A percentile compares a stretch with the other conserved stretches of the same genome.
Conservation (phyloP, 2,888 invertebrate species). For the Noctua comes region DNA sequence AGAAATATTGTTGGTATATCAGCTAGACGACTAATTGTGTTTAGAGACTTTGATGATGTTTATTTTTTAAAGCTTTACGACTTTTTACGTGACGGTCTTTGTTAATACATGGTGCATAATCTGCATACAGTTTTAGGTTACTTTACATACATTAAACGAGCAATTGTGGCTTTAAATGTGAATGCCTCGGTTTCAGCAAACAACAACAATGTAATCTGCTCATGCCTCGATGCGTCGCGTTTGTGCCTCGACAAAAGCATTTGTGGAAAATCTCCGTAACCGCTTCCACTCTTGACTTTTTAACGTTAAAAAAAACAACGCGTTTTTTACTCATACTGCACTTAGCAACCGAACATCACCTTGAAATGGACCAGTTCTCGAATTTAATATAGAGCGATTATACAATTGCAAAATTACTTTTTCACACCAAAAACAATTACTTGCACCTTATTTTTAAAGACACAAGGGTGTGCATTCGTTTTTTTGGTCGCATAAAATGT, state of each 20-base stretch:
- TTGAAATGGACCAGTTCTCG: conserved; percentile 75
- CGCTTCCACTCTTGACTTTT: conserved; percentile 55
- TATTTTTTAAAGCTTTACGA: conserved; percentile 1
- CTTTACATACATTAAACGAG: conserved; percentile 26
- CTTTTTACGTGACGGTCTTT: neutral
- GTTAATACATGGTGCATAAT: conserved; percentile 14
- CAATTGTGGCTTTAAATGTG: conserved; percentile 26
- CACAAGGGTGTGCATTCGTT: conserved; percentile 45
- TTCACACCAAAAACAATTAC: conserved; percentile 34
- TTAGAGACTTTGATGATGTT: neutral
- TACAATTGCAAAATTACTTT: conserved; percentile 63
- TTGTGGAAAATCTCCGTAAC: conserved; percentile 10
- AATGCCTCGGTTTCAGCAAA: conserved; percentile 35
- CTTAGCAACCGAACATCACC: conserved; percentile 73
- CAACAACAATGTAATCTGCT: conserved; percentile 40
- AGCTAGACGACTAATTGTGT: neutral
- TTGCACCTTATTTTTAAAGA: conserved; percentile 54
- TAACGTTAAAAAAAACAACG: conserved; percentile 48
- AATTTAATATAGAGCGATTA: conserved; percentile 80
- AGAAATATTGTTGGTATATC: neutral
- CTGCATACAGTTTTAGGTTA: conserved; percentile 2
- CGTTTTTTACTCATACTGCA: conserved; percentile 59
- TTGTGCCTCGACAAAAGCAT: conserved; percentile 28
- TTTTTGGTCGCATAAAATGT: conserved; percentile 19
- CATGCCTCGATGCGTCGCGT: conserved; percentile 31